Evolutionary conservation across 2,797 vertebrate species (phyloP).

Genomic region (Aeoliscus strigatus): DNA sequence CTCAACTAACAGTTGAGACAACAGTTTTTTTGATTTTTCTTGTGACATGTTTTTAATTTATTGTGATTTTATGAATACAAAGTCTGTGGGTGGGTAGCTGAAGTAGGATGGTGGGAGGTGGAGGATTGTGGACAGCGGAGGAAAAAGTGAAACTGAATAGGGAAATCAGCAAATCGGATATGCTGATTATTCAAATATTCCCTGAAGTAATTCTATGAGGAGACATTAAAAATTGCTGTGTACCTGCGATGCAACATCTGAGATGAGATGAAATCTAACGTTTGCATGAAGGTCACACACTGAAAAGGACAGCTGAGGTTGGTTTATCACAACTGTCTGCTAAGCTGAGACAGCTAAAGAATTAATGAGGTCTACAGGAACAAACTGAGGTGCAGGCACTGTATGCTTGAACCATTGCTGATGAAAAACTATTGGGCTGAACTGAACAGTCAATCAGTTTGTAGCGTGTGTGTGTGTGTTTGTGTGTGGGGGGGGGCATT

Average conservation of each 20-base stretch:
- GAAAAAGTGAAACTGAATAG: slow-evolving; percentile 9
- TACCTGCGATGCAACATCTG: background rate
- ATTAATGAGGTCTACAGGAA: slow-evolving; percentile 24
- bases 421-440: slow-evolving; percentile 27
- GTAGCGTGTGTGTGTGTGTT: too few relatives aligned
- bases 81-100: slow-evolving; percentile 22
- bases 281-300: slow-evolving; percentile 17
- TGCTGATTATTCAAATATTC: slow-evolving; percentile 19
- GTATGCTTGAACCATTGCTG: slow-evolving; percentile 18
- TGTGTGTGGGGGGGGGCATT: too few relatives aligned
- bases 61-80: slow-evolving; percentile 4
- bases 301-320: slow-evolving; percentile 12
- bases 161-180: background rate
- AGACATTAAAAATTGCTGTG: background rate
- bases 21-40: slow-evolving; percentile 1
- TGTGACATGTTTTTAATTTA: slow-evolving; percentile 15
- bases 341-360: slow-evolving; percentile 18
- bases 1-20: slow-evolving; percentile 10
- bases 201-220: slow-evolving; percentile 3
- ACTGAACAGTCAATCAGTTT: slow-evolving; percentile 35
- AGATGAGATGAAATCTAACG: slow-evolving; percentile 1
- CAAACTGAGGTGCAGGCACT: slow-evolving; percentile 13
- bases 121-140: slow-evolving; percentile 1
- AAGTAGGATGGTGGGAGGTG: slow-evolving; percentile 15
- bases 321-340: slow-evolving; percentile 11